A percentile compares a stretch with the other conserved stretches of the same genome.
These are phyloP conservation scores for Nemotelus nigrinus DNA, from an alignment of 2,888 invertebrate species.

Conservation along the genomic window DNA sequence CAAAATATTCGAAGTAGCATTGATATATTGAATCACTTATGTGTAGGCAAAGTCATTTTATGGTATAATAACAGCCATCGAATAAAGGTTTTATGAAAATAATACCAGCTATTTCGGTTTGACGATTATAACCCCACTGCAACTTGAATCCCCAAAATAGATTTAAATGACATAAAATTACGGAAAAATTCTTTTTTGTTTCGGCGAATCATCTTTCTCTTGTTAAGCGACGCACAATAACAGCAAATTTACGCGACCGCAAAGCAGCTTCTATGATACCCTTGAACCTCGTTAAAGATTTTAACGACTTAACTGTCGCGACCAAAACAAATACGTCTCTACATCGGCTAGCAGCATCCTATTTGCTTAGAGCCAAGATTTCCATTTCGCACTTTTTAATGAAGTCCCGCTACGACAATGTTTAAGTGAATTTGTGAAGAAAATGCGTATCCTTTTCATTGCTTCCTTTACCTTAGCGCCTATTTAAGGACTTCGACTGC, in stretches of 20 bases:
- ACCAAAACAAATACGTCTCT: background rate
- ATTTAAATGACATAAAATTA: slow-evolving; percentile 54
- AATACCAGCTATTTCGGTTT: too few species aligned
- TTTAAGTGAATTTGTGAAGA: slow-evolving; percentile 36
- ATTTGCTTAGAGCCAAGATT: background rate
- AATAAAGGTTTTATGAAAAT: too few species aligned
- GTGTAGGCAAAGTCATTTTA: too few species aligned
- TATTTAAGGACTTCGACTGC: slow-evolving; percentile 2
- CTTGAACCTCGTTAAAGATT: slow-evolving; percentile 37
- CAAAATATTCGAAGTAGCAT: too few species aligned
- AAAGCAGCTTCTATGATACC: slow-evolving; percentile 24
- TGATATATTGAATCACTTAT: too few species aligned
- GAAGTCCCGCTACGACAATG: slow-evolving; percentile 32
- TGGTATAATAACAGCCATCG: too few species aligned
- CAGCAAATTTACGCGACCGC: background rate
- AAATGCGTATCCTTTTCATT: slow-evolving; percentile 24
- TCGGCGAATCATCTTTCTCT: background rate
- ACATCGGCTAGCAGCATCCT: background rate
- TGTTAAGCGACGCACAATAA: background rate
- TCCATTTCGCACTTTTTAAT: slow-evolving; percentile 40
- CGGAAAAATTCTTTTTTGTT: slow-evolving; percentile 53
- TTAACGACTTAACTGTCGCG: slow-evolving; percentile 36
- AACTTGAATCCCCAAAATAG: slow-evolving; percentile 46
- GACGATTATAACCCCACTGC: background rate
- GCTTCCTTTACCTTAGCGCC: slow-evolving; percentile 27